Evolutionary conservation across 2,113 vertebrate species (phyloP).

Genomic region (Calypte anna): DNA sequence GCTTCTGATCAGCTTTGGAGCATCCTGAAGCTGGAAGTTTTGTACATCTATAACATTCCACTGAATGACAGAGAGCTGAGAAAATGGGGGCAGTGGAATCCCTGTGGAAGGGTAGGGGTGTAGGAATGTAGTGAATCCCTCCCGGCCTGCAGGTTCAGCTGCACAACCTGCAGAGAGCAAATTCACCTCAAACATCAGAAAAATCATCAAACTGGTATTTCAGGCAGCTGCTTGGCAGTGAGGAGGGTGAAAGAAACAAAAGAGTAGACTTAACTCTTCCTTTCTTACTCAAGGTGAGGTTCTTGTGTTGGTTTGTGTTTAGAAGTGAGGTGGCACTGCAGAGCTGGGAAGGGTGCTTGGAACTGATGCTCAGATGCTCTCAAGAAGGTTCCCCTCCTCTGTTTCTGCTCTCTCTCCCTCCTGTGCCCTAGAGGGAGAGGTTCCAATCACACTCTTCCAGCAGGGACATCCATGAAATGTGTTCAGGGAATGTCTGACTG

Average conservation of each 20-base stretch:
- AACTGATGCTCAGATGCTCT: neutral
- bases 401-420: neutral
- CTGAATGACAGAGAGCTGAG: neutral
- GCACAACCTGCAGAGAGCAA: neutral
- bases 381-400: neutral
- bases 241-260: neutral
- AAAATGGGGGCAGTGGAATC: neutral
- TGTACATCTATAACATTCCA: neutral
- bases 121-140: neutral
- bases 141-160: neutral
- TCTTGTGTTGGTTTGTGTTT: neutral
- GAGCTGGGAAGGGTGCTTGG: neutral
- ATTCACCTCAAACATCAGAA: neutral
- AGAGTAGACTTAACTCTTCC: neutral
- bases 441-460: neutral
- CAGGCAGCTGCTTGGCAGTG: neutral
- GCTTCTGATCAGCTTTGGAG: neutral
- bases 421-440: neutral
- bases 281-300: neutral
- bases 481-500: neutral
- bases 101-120: neutral
- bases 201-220: neutral
- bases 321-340: rapidly evolving
- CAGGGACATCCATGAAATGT: neutral
- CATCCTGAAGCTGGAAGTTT: neutral